These are phyloP conservation scores for Embiotoca jacksoni DNA, from an alignment of 2,113 vertebrate genomes.

Conservation along the genomic window DNA sequence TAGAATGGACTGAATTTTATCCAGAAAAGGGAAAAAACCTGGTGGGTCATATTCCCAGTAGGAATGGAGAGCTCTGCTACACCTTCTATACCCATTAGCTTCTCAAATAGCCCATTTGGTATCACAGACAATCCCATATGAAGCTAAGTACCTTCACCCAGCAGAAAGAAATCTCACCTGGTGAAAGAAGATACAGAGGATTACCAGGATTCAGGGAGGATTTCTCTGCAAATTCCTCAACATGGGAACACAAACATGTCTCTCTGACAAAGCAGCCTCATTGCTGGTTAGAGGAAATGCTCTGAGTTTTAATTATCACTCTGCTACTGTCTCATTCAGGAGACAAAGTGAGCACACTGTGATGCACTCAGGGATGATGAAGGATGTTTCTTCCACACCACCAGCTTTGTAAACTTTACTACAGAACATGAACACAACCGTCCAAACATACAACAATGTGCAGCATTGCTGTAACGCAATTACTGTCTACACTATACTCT, in stretches of 20 bases:
- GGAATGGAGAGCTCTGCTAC: constrained; percentile 17
- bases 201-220: constrained; percentile 36
- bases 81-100: constrained; percentile 17
- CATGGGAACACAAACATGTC: constrained; percentile 9
- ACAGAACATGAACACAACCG: constrained; percentile 19
- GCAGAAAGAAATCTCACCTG: constrained; percentile 8
- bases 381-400: constrained; percentile 46
- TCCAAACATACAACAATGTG: constrained; percentile 48
- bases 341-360: constrained; percentile 33
- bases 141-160: constrained; percentile 1
- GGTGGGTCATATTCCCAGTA: constrained; percentile 30
- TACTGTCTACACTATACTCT: constrained; percentile 60
- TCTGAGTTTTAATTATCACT: constrained; percentile 30
- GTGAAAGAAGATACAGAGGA: constrained; percentile 42
- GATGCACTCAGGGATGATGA: constrained; percentile 17
- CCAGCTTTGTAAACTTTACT: constrained; percentile 52
- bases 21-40: rapidly evolving
- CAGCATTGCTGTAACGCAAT: constrained; percentile 57
- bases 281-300: background rate
- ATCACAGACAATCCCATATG: constrained; percentile 20
- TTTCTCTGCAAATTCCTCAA: constrained; percentile 41
- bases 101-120: constrained; percentile 25
- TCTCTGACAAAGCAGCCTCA: constrained; percentile 22
- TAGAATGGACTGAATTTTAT: constrained; percentile 40
- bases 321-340: constrained; percentile 46